These are phyloP conservation scores for Eurytoma adleriae DNA, from an alignment of 2,888 invertebrate genomes.

Conservation along the genomic window DNA sequence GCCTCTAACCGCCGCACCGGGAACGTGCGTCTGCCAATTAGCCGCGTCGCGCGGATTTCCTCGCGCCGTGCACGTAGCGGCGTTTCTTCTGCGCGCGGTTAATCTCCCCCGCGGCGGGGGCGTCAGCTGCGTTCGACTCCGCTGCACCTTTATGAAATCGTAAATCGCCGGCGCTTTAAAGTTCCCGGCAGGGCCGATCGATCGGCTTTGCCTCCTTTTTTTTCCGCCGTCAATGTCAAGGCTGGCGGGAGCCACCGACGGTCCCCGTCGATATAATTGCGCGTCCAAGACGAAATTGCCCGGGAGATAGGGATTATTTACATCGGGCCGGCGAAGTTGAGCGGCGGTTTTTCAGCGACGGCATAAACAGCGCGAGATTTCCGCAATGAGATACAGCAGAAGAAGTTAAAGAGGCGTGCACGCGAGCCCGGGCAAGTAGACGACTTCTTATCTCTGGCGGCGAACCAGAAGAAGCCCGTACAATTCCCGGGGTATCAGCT, in stretches of 20 bases:
- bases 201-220: neutral
- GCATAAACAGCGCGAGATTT: conserved; percentile 42
- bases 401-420: conserved; percentile 34
- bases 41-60: too few relatives aligned
- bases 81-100: conserved; percentile 60
- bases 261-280: conserved; percentile 1
- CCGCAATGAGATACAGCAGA: conserved; percentile 37
- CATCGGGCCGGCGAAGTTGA: neutral
- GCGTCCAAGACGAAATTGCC: neutral
- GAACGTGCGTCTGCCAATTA: neutral
- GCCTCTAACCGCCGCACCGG: too few relatives aligned
- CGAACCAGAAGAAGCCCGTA: conserved; percentile 54
- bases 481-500: conserved; percentile 54
- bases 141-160: too few relatives aligned
- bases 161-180: neutral
- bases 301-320: neutral
- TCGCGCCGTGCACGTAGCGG: too few relatives aligned
- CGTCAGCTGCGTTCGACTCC: conserved; percentile 62
- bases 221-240: too few relatives aligned
- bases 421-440: neutral
- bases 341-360: neutral
- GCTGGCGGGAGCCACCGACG: neutral
- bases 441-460: conserved; percentile 56
- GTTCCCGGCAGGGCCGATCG: neutral
- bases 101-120: conserved; percentile 62